A percentile compares a stretch with the other conserved stretches of the same genome.
Evolutionary conservation across 2,113 vertebrate genomes (phyloP).

Genomic region (Pterocles gutturalis): DNA sequence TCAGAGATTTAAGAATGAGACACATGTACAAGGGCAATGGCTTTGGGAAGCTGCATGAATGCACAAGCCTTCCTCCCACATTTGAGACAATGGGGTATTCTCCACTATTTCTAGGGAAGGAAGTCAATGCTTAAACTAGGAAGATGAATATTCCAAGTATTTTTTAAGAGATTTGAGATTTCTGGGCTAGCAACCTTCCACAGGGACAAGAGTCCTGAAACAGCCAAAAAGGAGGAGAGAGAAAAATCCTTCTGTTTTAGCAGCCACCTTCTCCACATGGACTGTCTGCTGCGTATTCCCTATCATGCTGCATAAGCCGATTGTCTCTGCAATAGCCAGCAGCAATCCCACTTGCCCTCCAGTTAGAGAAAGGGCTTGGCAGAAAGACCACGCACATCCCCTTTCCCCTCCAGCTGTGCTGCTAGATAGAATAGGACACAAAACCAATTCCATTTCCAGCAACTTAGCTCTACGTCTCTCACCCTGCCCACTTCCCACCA

Average conservation of each 20-base stretch:
- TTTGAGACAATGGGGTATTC: background rate
- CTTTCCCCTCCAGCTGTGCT: conserved; percentile 11
- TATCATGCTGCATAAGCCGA: background rate
- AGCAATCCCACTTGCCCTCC: background rate
- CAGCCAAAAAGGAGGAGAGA: background rate
- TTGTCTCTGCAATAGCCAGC: background rate
- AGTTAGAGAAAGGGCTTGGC: background rate
- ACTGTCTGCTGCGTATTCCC: background rate
- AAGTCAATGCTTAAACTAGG: background rate
- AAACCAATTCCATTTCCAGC: background rate
- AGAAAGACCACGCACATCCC: background rate
- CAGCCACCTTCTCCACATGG: background rate
- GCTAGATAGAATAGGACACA: background rate
- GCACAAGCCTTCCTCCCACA: background rate
- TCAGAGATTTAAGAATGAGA: background rate
- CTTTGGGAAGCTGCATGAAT: background rate
- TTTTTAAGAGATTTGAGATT: background rate
- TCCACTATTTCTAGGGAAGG: background rate
- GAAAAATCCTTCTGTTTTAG: background rate
- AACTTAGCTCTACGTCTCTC: background rate
- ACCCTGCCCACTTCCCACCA: background rate
- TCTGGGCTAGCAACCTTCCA: background rate
- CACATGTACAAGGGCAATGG: background rate
- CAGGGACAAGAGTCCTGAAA: background rate
- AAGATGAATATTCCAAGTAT: background rate